Base-by-base conservation (phyloP, 2,797 vertebrate genomes). In the Ambastaia sidthimunki region DNA sequence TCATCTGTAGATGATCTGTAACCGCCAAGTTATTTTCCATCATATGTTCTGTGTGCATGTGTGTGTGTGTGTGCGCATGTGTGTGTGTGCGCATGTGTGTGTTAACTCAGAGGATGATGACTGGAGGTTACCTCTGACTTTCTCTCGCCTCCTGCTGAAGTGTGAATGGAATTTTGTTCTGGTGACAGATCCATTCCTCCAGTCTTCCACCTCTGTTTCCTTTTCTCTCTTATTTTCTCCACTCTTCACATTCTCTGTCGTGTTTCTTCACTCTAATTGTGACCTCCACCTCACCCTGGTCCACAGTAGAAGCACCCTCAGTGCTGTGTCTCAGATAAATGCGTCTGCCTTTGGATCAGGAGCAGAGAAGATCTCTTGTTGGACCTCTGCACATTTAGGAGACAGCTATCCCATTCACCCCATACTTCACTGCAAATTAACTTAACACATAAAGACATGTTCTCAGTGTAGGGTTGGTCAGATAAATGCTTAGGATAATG, bases 161-260 rank as follows among this genome's bases (percentile, higher is more conserved):
- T 85, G 85, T 71, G 81, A 86, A 86, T 86, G 74, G 79, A 70
- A 85, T 86, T 86, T 82, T 82, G 62, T 72, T 83, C 50, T 80
- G 25, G 76, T 83, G 78, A 81, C 79, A 77, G 78, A 79, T 83
- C 55, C 76, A 76, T 76, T 82, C 80, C 57, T 78, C 31, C 34
- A 65, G 47, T 82, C 74, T 73, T 55, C 54, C 69, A 71, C 77
- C 57, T 66, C 21, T 54, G 16, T 76, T 37, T 28, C 55, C 71
- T 21, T 19, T 50, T 80, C 59, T 59, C 75, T 50, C 25, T 59
- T 12, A 21, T 48, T 48, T 21, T 34, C 44, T 31, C 3, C 28
- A 3, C 50, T 28, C 25, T 34, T 79, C 37, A 12, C 13, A 60
- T 37, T 37, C 41, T 65, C n/a, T 34, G 4, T 70, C 66, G 13